phyloP scores from a whole-genome alignment of 37 sponge, comb jelly and placozoan species.

The Beroe forskalii region DNA sequence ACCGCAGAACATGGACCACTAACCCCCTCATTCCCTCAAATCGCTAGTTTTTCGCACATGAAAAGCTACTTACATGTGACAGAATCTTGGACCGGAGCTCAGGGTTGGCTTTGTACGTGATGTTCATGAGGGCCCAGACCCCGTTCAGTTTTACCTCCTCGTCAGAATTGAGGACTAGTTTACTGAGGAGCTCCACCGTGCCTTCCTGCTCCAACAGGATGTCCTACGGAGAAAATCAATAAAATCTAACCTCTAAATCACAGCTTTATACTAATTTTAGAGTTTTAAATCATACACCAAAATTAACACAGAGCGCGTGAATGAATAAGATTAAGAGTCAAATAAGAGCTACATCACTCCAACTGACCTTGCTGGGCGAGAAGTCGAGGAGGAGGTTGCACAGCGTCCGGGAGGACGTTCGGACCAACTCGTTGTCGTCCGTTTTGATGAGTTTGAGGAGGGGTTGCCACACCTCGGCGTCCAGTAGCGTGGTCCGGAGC shows the following conservation, averaged over 20 bases:
- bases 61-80: conserved; percentile 31
- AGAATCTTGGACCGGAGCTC: conserved; percentile 56
- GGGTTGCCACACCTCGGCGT: conserved; percentile 70
- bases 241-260: no score
- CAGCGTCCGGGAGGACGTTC: conserved; percentile 65
- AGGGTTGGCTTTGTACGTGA: conserved; percentile 63
- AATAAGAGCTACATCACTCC: no score
- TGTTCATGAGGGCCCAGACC: conserved; percentile 64
- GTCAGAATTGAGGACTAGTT: conserved; percentile 54
- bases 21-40: no score
- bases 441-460: conserved; percentile 65
- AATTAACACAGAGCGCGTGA: no score
- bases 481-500: conserved; percentile 69
- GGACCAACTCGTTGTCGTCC: conserved; percentile 66
- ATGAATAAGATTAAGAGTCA: no score
- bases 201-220: conserved; percentile 60
- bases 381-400: conserved; percentile 75
- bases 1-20: no score
- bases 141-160: conserved; percentile 61
- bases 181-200: conserved; percentile 12
- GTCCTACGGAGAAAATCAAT: background rate
- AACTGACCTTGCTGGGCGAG: conserved; percentile 71
- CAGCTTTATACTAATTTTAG: no score
- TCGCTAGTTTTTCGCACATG: no score
- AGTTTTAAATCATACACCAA: no score